Evolutionary conservation across 2,113 vertebrate species (phyloP).

Genomic region (Naja naja): DNA sequence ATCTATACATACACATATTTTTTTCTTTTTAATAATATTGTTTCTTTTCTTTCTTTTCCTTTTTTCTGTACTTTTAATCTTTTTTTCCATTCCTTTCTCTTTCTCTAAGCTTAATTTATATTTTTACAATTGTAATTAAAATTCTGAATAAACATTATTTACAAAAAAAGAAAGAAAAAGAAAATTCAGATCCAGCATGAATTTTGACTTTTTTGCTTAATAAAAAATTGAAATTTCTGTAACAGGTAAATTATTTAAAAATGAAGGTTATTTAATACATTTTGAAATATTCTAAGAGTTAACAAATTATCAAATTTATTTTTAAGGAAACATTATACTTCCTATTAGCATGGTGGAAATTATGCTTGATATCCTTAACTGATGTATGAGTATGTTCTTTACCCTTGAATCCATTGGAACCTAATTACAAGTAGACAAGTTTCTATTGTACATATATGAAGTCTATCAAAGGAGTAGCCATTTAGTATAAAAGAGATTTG

Average conservation of each 20-base stretch:
- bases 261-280: background rate
- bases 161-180: background rate
- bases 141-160: background rate
- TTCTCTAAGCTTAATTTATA: background rate
- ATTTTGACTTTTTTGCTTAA: background rate
- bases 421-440: background rate
- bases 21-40: no score
- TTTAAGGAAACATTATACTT: conserved; percentile 19
- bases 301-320: background rate
- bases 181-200: background rate
- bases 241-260: background rate
- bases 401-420: background rate
- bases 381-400: background rate
- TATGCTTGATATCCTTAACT: conserved; percentile 26
- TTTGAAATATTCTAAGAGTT: background rate
- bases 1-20: no score
- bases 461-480: conserved; percentile 19
- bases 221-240: background rate
- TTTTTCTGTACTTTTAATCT: background rate
- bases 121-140: background rate
- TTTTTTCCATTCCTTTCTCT: background rate
- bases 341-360: background rate
- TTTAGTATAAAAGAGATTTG: conserved; percentile 23
- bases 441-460: conserved; percentile 12
- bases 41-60: background rate